Conservation (phyloP, 2,113 vertebrate species). For the Falcunculus frontatus region DNA sequence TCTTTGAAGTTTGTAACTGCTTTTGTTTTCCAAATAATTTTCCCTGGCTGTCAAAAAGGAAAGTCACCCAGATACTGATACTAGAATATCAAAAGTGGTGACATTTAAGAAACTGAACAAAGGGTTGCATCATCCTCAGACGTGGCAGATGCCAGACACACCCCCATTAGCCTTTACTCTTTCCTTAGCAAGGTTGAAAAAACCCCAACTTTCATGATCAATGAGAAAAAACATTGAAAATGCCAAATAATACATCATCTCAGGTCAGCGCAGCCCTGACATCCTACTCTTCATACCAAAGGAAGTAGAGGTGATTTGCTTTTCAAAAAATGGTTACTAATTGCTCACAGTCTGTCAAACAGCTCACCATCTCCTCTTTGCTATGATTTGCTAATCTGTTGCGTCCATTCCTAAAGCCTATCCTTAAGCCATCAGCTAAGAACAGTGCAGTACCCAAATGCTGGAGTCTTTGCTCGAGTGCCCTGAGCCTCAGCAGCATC, state of each 20-base stretch:
- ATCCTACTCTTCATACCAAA: not conserved
- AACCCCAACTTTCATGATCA: not conserved
- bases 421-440: slow-evolving; percentile 21
- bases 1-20: not conserved
- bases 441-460: not conserved
- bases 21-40: not conserved
- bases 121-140: not conserved
- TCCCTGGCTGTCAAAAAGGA: not conserved
- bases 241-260: not conserved
- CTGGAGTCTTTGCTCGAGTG: not conserved
- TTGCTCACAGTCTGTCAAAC: not conserved
- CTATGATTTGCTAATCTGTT: not conserved
- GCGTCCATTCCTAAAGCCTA: not conserved
- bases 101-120: slow-evolving; percentile 27
- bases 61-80: not conserved
- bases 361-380: not conserved
- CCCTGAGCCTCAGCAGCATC: not conserved
- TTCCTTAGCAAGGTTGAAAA: not conserved
- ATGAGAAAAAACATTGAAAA: slow-evolving; percentile 19
- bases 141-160: not conserved
- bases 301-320: not conserved
- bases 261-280: not conserved
- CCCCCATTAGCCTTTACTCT: not conserved
- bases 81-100: not conserved
- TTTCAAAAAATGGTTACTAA: not conserved